Base-by-base conservation (phyloP, 2,888 invertebrate genomes). In the Trypoxylon attenuatum region DNA sequence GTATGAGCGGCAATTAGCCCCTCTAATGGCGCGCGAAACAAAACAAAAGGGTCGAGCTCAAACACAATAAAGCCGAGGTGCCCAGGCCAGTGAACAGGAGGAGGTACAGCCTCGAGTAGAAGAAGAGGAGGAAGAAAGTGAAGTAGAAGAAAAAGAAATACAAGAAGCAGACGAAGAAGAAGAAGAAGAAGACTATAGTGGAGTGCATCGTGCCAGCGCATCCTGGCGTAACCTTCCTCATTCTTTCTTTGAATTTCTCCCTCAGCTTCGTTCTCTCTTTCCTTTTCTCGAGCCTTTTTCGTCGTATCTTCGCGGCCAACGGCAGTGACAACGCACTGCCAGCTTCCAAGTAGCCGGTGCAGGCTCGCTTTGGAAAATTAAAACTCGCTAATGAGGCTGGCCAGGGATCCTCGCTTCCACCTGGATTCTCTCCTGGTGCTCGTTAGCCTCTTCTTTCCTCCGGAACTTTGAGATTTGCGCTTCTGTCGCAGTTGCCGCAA, bases 1-100 rank as follows among this genome's bases (percentile, higher is more conserved):
- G 83, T 82, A 84, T 84, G 82, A 82, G 81, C 82, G 82, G 82
- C 85, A 85, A 85, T 85, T 85, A 85, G 84, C 80, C 76, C 82
- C 78, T 83, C 85, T 85, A 85, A 85, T 85, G 84, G 83, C 76
- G 81, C 80, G 81, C 81, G 81, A 85, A 83, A 79, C 78, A 84
- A 84, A 84, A 84, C 81, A 84, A 84, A 83, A 81, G 83, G 79
- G 78, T 73, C 75, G 77, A 78, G 81, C 78, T 79, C 80, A 78
- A 78, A 80, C 79, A 82, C 84, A 82, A 84, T 84, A 81, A 83
- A 81, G 79, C 79, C 75, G 62, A 45, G 70, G 67, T 58, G 41
- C 60, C 58, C 68, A 58, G 39, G 46, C 10, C 47, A 64, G 59
- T 56, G 71, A 54, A 47, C 61, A 53, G 55, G 51, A 52, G 39